Evolutionary conservation across 2,888 invertebrate genomes (phyloP).

Genomic region (Portevinia maculata): DNA sequence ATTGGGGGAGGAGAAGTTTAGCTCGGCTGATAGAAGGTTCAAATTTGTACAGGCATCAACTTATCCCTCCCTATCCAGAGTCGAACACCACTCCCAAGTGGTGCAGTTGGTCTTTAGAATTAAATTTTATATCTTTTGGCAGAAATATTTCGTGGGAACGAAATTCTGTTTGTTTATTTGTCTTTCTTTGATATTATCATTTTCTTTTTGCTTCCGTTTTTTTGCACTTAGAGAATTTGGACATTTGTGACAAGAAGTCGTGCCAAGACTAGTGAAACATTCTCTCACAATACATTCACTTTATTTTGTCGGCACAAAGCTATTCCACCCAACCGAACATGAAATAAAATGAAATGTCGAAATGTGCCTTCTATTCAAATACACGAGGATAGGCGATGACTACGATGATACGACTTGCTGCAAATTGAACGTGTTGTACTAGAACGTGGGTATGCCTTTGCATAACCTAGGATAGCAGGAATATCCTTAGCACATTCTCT

Average conservation of each 20-base stretch:
- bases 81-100: neutral
- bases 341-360: conserved; percentile 69
- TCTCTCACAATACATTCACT: conserved; percentile 42
- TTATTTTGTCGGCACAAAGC: conserved; percentile 56
- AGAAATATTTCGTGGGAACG: conserved; percentile 30
- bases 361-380: conserved; percentile 46
- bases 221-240: conserved; percentile 56
- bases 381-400: conserved; percentile 19
- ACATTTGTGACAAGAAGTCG: conserved; percentile 70
- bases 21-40: conserved; percentile 18
- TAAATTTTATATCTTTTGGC: conserved; percentile 32
- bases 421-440: conserved; percentile 44
- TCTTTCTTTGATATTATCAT: conserved; percentile 28
- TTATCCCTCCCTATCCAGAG: neutral
- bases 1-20: neutral
- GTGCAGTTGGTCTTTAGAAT: conserved; percentile 25
- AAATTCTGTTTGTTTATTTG: conserved; percentile 46
- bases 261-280: conserved; percentile 58
- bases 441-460: neutral
- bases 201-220: conserved; percentile 8
- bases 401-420: conserved; percentile 34
- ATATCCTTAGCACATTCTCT: conserved; percentile 51
- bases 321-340: conserved; percentile 56
- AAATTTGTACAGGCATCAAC: conserved; percentile 33
- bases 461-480: conserved; percentile 33